phyloP scores from a whole-genome alignment of 1,140 invertebrate species.

The Euwallacea similis region DNA sequence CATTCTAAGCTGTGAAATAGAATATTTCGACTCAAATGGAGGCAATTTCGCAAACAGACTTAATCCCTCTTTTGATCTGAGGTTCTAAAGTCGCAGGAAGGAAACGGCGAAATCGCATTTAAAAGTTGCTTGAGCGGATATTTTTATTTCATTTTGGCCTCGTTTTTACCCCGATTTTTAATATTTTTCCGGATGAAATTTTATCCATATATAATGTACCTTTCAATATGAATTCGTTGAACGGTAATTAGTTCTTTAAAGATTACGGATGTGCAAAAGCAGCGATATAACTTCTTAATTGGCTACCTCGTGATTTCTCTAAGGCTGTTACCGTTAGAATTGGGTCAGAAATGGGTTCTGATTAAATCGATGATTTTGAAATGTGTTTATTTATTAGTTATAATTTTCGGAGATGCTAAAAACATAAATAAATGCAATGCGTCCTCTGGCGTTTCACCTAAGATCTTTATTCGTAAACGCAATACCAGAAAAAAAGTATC shows the following conservation, averaged over 20 bases:
- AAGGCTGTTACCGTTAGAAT: no score
- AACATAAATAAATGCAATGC: no score
- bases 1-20: conserved; percentile 30
- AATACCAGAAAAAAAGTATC: no score
- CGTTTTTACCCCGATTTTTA: neutral
- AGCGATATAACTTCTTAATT: no score
- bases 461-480: no score
- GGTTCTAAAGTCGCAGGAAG: conserved; percentile 6
- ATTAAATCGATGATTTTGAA: no score
- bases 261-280: no score
- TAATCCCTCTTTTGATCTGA: conserved; percentile 20
- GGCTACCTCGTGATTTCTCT: no score
- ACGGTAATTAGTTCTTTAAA: neutral
- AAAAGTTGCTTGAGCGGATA: conserved; percentile 20
- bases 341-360: no score
- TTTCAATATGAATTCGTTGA: neutral
- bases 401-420: no score
- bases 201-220: neutral
- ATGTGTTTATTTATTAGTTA: no score
- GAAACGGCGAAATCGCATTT: conserved; percentile 15
- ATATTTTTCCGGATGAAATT: neutral
- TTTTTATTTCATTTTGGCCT: conserved; percentile 10
- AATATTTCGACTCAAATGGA: conserved; percentile 29
- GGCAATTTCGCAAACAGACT: conserved; percentile 29
- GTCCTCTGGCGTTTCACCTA: no score